Conservation (phyloP, 2,113 vertebrate species). For the Sardina pilchardus region DNA sequence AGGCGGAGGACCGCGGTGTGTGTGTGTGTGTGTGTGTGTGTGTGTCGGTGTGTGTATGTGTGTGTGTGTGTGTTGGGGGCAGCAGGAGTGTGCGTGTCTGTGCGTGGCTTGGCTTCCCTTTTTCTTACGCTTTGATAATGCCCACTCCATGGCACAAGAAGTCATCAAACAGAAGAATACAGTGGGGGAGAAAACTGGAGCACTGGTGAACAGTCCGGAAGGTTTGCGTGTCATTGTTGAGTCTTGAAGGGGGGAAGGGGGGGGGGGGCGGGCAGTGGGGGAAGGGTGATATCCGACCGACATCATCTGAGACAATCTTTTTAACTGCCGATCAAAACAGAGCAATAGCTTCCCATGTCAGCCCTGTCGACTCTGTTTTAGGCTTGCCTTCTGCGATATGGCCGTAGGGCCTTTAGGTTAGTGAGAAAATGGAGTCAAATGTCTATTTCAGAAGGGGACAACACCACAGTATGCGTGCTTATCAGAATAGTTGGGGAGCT, state of each 20-base stretch:
- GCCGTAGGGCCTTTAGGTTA: conserved; percentile 19
- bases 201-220: background rate
- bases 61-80: too few species aligned
- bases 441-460: conserved; percentile 41
- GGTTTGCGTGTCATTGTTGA: conserved; percentile 26
- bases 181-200: background rate
- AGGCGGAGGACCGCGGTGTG: background rate
- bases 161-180: background rate
- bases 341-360: conserved; percentile 28
- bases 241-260: background rate
- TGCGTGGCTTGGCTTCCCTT: background rate
- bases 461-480: conserved; percentile 33
- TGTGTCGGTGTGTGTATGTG: too few species aligned
- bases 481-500: conserved; percentile 20
- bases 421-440: conserved; percentile 24
- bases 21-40: background rate
- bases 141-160: background rate
- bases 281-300: background rate
- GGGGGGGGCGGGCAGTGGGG: too few species aligned
- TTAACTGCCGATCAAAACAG: conserved; percentile 47
- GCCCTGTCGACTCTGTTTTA: conserved; percentile 30
- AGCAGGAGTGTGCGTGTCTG: background rate
- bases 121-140: background rate
- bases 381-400: background rate
- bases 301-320: background rate